phyloP scores from a whole-genome alignment of 1,140 invertebrate species.

The Phymorhynchus buccinoides region DNA sequence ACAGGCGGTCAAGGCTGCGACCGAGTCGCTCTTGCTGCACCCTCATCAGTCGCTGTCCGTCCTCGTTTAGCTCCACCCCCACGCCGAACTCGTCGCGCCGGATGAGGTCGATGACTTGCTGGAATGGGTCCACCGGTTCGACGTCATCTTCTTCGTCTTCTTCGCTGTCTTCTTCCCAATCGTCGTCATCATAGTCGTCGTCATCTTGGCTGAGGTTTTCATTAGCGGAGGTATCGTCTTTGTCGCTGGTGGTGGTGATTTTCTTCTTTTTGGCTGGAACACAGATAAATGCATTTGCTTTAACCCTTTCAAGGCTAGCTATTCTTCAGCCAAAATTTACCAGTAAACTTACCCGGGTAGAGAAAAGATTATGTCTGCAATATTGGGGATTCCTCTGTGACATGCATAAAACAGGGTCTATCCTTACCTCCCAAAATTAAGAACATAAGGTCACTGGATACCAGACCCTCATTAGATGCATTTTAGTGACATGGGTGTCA shows the following conservation, averaged over 20 bases:
- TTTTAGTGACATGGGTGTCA: too few species aligned
- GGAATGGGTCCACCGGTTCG: slow-evolving; percentile 47
- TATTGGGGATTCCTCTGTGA: too few species aligned
- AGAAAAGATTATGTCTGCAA: too few species aligned
- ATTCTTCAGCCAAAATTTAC: too few species aligned
- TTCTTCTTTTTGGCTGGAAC: not conserved
- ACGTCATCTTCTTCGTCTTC: slow-evolving; percentile 40
- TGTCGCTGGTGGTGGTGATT: not conserved
- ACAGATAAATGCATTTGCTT: too few species aligned
- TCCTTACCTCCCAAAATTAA: too few species aligned
- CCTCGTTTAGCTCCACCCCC: slow-evolving; percentile 66
- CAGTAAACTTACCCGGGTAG: too few species aligned
- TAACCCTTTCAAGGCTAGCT: too few species aligned
- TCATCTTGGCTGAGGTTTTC: too few species aligned
- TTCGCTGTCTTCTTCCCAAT: slow-evolving; percentile 28
- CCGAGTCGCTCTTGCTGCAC: slow-evolving; percentile 67
- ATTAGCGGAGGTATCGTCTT: not conserved
- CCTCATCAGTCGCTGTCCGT: slow-evolving; percentile 64
- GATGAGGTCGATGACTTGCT: slow-evolving; percentile 59
- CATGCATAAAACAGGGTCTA: too few species aligned
- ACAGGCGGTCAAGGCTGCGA: slow-evolving; percentile 70
- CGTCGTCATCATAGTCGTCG: slow-evolving; percentile 15
- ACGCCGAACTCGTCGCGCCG: slow-evolving; percentile 67
- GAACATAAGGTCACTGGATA: too few species aligned
- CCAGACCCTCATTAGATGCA: too few species aligned